phyloP scores from a whole-genome alignment of 2,113 vertebrate species.

The Hirundichthys speculiger region DNA sequence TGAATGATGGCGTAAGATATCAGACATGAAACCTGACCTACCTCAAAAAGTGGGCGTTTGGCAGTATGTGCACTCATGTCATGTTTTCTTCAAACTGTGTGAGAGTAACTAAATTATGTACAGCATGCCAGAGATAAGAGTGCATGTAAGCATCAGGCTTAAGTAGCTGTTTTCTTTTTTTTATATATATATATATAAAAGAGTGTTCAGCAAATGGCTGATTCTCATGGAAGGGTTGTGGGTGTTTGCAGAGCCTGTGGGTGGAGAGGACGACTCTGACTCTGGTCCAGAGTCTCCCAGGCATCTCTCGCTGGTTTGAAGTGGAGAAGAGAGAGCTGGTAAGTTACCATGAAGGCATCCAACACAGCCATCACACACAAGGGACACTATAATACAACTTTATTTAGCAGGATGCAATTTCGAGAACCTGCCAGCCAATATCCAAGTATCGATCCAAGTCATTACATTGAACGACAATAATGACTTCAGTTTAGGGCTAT shows the following conservation, averaged over 20 bases:
- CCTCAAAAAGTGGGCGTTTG: constrained; percentile 41
- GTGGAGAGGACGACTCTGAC: constrained; percentile 96
- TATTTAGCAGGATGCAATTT: constrained; percentile 32
- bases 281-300: constrained; percentile 97
- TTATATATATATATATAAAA: no score
- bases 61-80: constrained; percentile 12
- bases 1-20: constrained; percentile 51
- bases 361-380: constrained; percentile 5
- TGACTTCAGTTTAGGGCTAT: constrained; percentile 1
- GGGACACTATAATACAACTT: constrained; percentile 16
- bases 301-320: constrained; percentile 99
- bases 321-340: constrained; percentile 98
- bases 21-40: constrained; percentile 44
- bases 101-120: constrained; percentile 23
- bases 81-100: constrained; percentile 16
- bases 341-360: constrained; percentile 65
- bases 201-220: neutral
- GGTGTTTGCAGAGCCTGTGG: constrained; percentile 90
- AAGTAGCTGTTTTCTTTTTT: neutral
- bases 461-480: constrained; percentile 38
- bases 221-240: constrained; percentile 15
- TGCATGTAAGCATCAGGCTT: neutral
- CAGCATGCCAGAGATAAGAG: neutral
- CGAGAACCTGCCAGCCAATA: constrained; percentile 16
- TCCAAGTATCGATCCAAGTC: constrained; percentile 41